phyloP scores from a whole-genome alignment of 2,113 vertebrate genomes.

The human (Homo sapiens) region GRCh38 chr19:55680501-55681000 shows the following conservation, averaged over 20 bases:
- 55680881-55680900: background rate
- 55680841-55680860: background rate
- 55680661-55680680: background rate
- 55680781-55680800: too few species aligned
- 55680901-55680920: too few species aligned
- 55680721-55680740: background rate
- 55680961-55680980: background rate
- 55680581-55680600: background rate
- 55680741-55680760: background rate
- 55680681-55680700: background rate
- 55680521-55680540: background rate
- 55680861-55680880: too few species aligned
- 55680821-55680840: background rate
- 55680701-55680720: background rate
- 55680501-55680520: too few species aligned
- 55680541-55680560: background rate
- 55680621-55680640: background rate
- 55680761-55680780: too few species aligned
- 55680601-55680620: background rate
- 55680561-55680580: background rate
- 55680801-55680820: background rate
- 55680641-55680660: background rate
- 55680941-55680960: background rate
- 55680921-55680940: background rate
- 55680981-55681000: background rate